These are phyloP conservation scores for Oreohelix idahoensis DNA, from an alignment of 1,140 invertebrate genomes.

Conservation along the genomic window DNA sequence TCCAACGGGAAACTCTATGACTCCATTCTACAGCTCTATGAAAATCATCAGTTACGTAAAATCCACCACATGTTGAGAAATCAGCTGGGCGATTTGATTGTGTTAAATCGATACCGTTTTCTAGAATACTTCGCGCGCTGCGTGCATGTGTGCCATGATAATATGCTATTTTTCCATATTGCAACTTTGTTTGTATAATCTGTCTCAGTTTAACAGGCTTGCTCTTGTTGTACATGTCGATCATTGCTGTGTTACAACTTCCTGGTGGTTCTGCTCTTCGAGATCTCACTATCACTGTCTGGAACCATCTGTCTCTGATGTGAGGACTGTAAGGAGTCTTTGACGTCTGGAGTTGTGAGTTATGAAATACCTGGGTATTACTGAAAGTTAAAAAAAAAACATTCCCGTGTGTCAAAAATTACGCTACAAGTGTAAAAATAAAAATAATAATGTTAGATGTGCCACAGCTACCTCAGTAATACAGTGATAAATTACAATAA, in stretches of 20 bases:
- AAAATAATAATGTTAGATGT: no score
- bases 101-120: background rate
- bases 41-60: background rate
- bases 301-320: background rate
- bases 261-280: background rate
- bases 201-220: background rate
- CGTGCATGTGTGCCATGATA: background rate
- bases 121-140: background rate
- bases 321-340: background rate
- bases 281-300: background rate
- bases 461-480: no score
- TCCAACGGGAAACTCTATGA: background rate
- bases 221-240: background rate
- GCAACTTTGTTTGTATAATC: background rate
- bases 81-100: background rate
- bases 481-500: no score
- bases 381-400: no score
- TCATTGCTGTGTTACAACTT: background rate
- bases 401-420: no score
- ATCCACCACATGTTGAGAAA: background rate
- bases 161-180: background rate
- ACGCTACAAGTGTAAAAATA: no score
- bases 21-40: background rate
- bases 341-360: no score
- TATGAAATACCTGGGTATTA: no score